Base-by-base conservation (phyloP, 2,888 invertebrate genomes). In the Torymus tubicola region DNA sequence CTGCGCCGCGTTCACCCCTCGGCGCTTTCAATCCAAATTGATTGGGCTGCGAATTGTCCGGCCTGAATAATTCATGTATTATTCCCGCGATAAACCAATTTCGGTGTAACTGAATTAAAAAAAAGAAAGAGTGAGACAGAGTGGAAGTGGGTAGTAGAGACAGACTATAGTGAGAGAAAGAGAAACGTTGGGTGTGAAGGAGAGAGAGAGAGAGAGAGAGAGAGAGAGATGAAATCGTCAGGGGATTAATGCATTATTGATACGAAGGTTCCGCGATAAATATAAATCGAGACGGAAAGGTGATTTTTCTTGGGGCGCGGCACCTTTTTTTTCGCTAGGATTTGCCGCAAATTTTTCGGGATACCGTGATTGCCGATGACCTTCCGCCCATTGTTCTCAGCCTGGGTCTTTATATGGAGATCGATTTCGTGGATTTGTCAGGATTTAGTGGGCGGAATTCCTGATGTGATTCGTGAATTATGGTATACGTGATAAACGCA, bases 51-150 rank as follows among this genome's bases (percentile, higher is more conserved):
- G 86, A 88, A 87, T 86, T 86, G 88, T 86, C 84, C 86, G 85
- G 85, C 83, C 84, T 90, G 89, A 89, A 89, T 89, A 87, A 89
- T 89, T 89, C 89, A 89, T 89, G 86, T 86, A 86, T 88, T 89
- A 88, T 87, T 86, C 86, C 31, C 84, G 82, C 87, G 86, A 87
- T 88, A 89, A 89, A 88, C 87, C 89, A 88, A 89, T 89, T 89
- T 88, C 86, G 84, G 83, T 85, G 68, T 80, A 80, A 72, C 80
- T 55, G 76, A 77, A 72, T 74, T 73, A 70, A 80, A 79, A 74
- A 80, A 69, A 57, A 18, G 31, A 50, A 18, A 67, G 63, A 21
- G 13, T 18, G 84, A 85, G 85, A 84, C 84, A 85, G 85, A 88
- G 87, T 87, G 31, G n/a, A 11, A 18, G 60, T 16, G 18, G 16